Base-by-base conservation (phyloP, 2,113 vertebrate species). In the Dolichotis patagonum region DNA sequence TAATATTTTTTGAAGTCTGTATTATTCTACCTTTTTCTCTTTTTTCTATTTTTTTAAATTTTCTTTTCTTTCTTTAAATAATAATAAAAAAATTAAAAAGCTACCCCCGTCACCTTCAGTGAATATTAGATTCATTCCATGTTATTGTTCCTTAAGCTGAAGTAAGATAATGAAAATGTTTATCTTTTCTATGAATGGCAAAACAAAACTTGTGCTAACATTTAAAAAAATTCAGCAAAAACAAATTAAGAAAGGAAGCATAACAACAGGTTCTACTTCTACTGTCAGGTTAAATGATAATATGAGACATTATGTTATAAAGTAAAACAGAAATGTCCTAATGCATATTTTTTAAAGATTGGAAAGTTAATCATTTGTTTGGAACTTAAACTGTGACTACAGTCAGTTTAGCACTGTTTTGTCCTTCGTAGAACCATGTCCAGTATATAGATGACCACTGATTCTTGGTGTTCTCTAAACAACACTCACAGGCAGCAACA, bases 61-160 rank as follows among this genome's bases (percentile, higher is more conserved):
- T n/a, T n/a, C n/a, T n/a, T n/a, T n/a, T n/a, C n/a, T n/a, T n/a
- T n/a, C n/a, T n/a, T n/a, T n/a, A n/a, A n/a, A n/a, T n/a, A n/a
- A n/a, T n/a, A n/a, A n/a, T n/a, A n/a, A n/a, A n/a, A n/a, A n/a
- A n/a, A n/a, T n/a, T n/a, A n/a, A n/a, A 82, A 94, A 92, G 86
- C 12, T 85, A 85, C 54, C 20, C 9, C 16, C 94, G 73, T 86
- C 78, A 97, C 54, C 56, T 95, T 95, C 58, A 73, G 28, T 77
- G 35, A 96, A 88, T 85, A 46, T 43, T 88, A 88, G 16, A 54
- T 94, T 94, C 0, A 58, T 63, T 88, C 22, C 24, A 54, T 17
- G 6, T 69, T 92, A 54, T 5, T 69, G 5, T 78, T 82, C 1
- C 17, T 54, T 56, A 13, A 30, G 16, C 1, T 92, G 58, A 90